Conservation (phyloP, 2,888 invertebrate species). For the Tenthredo notha region DNA sequence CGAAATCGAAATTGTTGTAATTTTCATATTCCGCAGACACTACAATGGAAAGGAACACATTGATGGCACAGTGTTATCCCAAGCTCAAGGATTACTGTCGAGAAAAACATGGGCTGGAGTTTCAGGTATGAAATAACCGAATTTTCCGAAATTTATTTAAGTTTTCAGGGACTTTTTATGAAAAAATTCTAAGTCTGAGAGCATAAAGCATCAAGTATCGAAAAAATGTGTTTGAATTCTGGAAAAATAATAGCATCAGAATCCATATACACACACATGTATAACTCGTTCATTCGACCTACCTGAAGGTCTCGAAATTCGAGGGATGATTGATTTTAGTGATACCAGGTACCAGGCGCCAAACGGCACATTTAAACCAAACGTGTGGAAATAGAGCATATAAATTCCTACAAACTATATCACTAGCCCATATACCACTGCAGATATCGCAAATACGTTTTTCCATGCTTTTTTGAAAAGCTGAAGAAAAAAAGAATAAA, state of each 20-base stretch:
- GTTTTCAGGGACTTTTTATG: background rate
- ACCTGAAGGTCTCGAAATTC: background rate
- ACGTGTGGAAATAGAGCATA: constrained; percentile 23
- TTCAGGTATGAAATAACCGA: constrained; percentile 86
- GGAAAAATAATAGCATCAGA: background rate
- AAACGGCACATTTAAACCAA: constrained; percentile 56
- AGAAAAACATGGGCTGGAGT: constrained; percentile 98
- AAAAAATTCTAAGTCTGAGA: background rate
- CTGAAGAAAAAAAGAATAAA: background rate
- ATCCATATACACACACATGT: background rate
- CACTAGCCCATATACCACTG: background rate
- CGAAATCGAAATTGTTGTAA: constrained; percentile 6
- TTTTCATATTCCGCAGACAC: constrained; percentile 88
- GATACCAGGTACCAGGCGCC: constrained; percentile 62
- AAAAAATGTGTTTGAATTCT: background rate
- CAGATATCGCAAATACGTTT: background rate
- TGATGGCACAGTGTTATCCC: constrained; percentile 99
- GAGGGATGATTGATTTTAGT: constrained; percentile 44
- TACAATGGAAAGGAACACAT: constrained; percentile 96
- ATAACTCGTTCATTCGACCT: constrained; percentile 15
- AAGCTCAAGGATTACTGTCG: constrained; percentile 97
- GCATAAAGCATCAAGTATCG: background rate
- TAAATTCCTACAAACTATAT: background rate
- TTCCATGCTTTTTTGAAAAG: background rate
- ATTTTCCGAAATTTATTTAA: background rate